Evolutionary conservation across 2,113 vertebrate genomes (phyloP).

Genomic region (Oceanodroma tethys): DNA sequence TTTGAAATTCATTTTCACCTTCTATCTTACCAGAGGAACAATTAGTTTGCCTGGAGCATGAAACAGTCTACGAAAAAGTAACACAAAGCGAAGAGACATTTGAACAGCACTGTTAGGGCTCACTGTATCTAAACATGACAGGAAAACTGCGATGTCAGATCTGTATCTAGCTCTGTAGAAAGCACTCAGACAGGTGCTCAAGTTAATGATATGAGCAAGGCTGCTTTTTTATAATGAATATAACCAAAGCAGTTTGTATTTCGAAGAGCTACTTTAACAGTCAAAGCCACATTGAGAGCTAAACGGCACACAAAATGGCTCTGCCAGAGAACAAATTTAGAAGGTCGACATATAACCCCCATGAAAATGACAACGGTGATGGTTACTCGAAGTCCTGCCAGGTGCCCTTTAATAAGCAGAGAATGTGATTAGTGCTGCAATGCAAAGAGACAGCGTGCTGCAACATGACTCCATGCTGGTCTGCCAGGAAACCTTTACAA

Average conservation of each 20-base stretch:
- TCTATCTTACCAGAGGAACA: background rate
- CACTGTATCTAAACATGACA: background rate
- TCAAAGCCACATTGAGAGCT: background rate
- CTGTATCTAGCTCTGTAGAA: background rate
- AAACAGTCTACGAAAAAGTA: background rate
- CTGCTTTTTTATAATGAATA: background rate
- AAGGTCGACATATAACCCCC: background rate
- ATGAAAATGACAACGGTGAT: background rate
- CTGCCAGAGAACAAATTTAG: background rate
- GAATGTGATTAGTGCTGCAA: constrained; percentile 49
- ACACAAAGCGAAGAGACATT: background rate
- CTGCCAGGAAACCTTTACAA: constrained; percentile 60
- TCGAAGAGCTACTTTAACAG: background rate
- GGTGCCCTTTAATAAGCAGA: constrained; percentile 60
- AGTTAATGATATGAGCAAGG: background rate
- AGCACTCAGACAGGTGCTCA: background rate
- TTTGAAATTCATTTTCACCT: background rate
- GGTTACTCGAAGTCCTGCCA: constrained; percentile 51
- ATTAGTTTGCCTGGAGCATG: background rate
- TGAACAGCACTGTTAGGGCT: background rate
- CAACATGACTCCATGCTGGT: constrained; percentile 57
- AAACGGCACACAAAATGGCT: background rate
- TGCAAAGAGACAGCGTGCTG: constrained; percentile 48
- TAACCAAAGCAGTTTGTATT: background rate
- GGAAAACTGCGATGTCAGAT: background rate